These are phyloP conservation scores for Tigriopus japonicus DNA, from an alignment of 1,140 invertebrate genomes.

Conservation along the genomic window DNA sequence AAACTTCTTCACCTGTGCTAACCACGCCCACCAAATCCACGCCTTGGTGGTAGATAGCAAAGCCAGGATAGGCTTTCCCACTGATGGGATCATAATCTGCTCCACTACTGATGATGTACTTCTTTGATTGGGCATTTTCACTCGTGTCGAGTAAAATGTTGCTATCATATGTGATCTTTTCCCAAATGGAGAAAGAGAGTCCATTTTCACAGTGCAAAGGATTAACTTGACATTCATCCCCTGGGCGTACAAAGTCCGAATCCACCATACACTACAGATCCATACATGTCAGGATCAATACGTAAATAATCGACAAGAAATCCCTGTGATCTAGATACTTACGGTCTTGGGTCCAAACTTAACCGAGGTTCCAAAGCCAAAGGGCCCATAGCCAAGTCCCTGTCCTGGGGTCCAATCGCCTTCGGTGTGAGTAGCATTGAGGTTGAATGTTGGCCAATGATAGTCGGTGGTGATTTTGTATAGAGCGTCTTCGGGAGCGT, in stretches of 20 bases:
- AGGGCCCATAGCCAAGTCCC: slow-evolving; percentile 5
- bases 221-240: slow-evolving; percentile 2
- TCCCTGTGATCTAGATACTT: neutral
- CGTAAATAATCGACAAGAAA: neutral
- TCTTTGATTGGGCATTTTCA: neutral
- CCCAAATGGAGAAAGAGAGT: slow-evolving; percentile 7
- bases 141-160: neutral
- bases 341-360: neutral
- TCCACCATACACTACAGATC: slow-evolving; percentile 13
- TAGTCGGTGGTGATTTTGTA: slow-evolving; percentile 8
- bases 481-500: neutral
- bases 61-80: slow-evolving; percentile 1
- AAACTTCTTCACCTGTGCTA: slow-evolving; percentile 7
- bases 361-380: slow-evolving; percentile 12
- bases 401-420: neutral
- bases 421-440: neutral
- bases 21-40: neutral
- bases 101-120: slow-evolving; percentile 12
- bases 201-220: slow-evolving; percentile 1
- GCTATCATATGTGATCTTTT: neutral
- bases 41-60: slow-evolving; percentile 10
- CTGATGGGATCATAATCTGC: neutral
- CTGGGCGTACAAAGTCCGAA: neutral
- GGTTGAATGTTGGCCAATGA: slow-evolving; percentile 4
- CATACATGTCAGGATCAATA: neutral